phyloP scores from a whole-genome alignment of 1,140 invertebrate genomes.

The Thrips palmi region DNA sequence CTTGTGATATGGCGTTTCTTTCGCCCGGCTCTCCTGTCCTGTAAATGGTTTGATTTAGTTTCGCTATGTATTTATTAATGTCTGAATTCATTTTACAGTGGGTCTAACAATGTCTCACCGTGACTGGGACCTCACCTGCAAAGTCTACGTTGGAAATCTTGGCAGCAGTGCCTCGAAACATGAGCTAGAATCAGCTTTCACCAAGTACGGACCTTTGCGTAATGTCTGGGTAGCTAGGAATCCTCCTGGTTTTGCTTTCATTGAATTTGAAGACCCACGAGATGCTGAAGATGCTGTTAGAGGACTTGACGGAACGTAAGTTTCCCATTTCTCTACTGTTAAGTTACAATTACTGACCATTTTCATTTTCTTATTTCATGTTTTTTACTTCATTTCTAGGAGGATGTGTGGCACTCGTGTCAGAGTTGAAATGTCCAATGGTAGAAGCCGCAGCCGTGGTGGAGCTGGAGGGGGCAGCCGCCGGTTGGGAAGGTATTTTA shows the following conservation, averaged over 20 bases:
- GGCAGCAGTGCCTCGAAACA: conserved; percentile 74
- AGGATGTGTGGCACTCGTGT: conserved; percentile 67
- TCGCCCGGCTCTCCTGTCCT: too few relatives aligned
- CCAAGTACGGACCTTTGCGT: conserved; percentile 78
- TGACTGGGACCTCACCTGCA: conserved; percentile 87
- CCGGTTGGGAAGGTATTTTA: too few relatives aligned
- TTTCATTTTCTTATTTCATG: neutral
- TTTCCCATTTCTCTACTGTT: conserved; percentile 13
- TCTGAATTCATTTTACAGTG: too few relatives aligned
- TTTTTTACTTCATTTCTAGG: conserved; percentile 25
- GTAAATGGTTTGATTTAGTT: too few relatives aligned
- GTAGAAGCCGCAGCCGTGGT: conserved; percentile 51
- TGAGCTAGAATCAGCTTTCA: conserved; percentile 80
- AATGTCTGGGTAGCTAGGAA: conserved; percentile 94
- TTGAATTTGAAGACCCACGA: conserved; percentile 90
- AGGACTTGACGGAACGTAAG: conserved; percentile 81
- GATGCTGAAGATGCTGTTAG: conserved; percentile 94
- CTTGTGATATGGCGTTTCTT: too few relatives aligned
- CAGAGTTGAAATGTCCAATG: conserved; percentile 73
- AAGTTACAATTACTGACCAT: neutral
- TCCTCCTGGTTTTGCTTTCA: conserved; percentile 89
- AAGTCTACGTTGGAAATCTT: conserved; percentile 94
- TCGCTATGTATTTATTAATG: too few relatives aligned
- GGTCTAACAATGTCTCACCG: too few relatives aligned
- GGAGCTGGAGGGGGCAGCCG: conserved; percentile 33